Evolutionary conservation across 2,113 vertebrate species (phyloP).

Genomic region (Leucopsar rothschildi): DNA sequence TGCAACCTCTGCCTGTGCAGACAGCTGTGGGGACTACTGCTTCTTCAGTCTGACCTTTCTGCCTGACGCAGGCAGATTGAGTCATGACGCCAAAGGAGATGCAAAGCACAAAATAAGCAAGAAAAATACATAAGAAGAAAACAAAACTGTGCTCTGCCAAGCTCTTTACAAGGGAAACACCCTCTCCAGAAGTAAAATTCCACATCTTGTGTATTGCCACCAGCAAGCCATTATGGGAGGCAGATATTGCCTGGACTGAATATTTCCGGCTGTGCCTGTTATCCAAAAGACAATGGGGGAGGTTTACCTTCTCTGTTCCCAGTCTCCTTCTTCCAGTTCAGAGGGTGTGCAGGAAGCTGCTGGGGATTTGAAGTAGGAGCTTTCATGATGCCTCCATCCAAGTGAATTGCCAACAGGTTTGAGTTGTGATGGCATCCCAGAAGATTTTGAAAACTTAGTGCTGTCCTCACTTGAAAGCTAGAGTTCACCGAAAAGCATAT

Average conservation of each 20-base stretch:
- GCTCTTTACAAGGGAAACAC: background rate
- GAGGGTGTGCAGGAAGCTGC: background rate
- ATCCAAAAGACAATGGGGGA: background rate
- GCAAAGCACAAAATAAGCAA: background rate
- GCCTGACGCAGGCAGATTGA: background rate
- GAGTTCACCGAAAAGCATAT: rapidly evolving
- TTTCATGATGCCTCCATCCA: background rate
- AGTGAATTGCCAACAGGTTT: background rate
- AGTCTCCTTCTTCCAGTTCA: rapidly evolving
- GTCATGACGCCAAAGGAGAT: background rate
- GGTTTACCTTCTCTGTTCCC: background rate
- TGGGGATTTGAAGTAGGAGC: background rate
- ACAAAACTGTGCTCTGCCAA: background rate
- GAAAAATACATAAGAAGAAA: background rate
- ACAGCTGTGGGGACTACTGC: rapidly evolving
- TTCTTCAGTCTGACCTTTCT: background rate
- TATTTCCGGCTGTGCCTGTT: background rate
- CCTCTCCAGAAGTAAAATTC: background rate
- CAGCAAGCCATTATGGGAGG: background rate
- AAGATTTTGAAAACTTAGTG: background rate
- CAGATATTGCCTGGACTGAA: background rate
- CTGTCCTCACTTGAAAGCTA: background rate
- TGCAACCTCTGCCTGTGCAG: background rate
- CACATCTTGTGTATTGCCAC: background rate
- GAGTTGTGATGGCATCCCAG: background rate